Conservation (phyloP, 2,888 invertebrate genomes). For the Gymnocheta viridis region DNA sequence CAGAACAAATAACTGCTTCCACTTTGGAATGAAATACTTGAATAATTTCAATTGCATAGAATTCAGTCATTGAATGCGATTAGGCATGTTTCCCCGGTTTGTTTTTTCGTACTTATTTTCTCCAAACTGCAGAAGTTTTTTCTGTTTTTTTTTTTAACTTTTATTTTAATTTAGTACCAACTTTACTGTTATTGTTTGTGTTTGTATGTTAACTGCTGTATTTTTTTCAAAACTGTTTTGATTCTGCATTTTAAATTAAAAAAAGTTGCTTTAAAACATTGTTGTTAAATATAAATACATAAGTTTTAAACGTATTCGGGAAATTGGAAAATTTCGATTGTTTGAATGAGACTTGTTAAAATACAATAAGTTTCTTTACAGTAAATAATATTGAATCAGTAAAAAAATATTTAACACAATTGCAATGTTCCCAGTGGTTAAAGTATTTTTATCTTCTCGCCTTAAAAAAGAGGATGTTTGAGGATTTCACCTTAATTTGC, state of each 20-base stretch:
- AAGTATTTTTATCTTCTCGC: too few species aligned
- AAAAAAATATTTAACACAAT: not conserved
- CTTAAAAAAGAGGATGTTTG: too few species aligned
- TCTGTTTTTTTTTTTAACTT: not conserved
- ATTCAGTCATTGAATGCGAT: slow-evolving; percentile 73
- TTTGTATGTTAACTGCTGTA: not conserved
- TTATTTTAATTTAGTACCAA: slow-evolving; percentile 6
- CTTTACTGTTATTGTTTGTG: not conserved
- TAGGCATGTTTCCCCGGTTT: slow-evolving; percentile 77
- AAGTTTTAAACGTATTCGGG: not conserved
- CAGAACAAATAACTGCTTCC: not conserved
- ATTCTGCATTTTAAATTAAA: not conserved
- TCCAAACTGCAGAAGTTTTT: not conserved
- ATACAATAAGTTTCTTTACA: not conserved
- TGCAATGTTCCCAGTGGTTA: too few species aligned
- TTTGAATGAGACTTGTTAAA: not conserved
- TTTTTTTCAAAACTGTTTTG: not conserved
- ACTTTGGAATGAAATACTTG: slow-evolving; percentile 16
- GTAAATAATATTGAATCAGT: not conserved
- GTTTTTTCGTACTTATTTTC: slow-evolving; percentile 71
- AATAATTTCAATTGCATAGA: slow-evolving; percentile 16
- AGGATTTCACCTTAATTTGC: too few species aligned
- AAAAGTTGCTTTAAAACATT: not conserved
- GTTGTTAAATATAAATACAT: not conserved
- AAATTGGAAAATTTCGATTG: not conserved